Evolutionary conservation across 2,797 vertebrate species (phyloP).

Genomic region (Hemibagrus guttatus): DNA sequence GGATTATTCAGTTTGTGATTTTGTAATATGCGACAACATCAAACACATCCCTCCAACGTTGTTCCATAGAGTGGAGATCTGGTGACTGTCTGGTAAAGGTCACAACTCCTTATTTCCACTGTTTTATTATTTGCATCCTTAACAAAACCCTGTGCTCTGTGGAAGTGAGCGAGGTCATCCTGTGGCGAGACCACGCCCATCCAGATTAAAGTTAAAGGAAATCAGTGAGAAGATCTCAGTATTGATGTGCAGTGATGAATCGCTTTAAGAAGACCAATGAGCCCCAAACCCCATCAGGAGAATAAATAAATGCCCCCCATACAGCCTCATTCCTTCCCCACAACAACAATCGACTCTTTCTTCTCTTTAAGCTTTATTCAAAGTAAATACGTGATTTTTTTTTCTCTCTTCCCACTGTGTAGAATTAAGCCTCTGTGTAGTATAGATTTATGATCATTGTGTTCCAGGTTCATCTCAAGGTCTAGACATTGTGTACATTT

Average conservation of each 20-base stretch:
- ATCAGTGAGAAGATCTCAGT: not conserved
- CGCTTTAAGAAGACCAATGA: not conserved
- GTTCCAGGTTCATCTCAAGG: not conserved
- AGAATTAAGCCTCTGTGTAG: not conserved
- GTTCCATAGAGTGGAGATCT: not conserved
- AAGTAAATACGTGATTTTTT: not conserved
- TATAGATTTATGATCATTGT: not conserved
- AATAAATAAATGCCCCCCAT: no score
- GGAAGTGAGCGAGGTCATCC: not conserved
- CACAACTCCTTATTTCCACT: not conserved
- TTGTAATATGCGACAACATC: not conserved
- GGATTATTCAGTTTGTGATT: not conserved
- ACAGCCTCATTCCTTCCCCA: no score
- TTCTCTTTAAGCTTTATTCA: no score
- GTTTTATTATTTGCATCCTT: not conserved
- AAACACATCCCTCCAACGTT: not conserved
- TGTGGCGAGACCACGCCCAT: not conserved
- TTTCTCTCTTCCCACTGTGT: not conserved
- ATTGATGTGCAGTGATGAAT: not conserved
- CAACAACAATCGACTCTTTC: no score
- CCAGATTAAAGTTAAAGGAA: no score
- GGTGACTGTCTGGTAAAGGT: not conserved
- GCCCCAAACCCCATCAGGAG: not conserved
- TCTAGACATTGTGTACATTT: not conserved
- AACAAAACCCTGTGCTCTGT: not conserved